phyloP scores from a whole-genome alignment of 2,797 vertebrate species.

The Gobio occitaniae region DNA sequence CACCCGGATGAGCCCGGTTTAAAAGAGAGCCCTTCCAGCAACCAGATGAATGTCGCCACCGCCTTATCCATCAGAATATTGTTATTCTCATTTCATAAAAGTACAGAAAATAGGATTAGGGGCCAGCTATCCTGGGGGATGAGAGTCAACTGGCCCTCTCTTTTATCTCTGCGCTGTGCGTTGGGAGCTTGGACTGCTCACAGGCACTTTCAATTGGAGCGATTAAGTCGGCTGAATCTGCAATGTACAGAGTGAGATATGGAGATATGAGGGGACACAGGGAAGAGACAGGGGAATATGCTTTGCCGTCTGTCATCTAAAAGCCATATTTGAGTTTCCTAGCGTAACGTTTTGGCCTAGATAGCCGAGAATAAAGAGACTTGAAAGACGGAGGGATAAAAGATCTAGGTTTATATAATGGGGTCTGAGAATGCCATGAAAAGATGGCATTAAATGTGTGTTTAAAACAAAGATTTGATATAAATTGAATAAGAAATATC shows the following conservation, averaged over 20 bases:
- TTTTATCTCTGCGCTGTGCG: conserved; percentile 65
- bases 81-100: conserved; percentile 59
- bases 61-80: conserved; percentile 54
- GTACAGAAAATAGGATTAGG: conserved; percentile 65
- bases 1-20: conserved; percentile 51
- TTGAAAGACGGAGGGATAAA: conserved; percentile 13
- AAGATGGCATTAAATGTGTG: not conserved
- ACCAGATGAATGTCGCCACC: conserved; percentile 59
- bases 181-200: conserved; percentile 60
- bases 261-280: conserved; percentile 45
- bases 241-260: conserved; percentile 43
- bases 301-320: conserved; percentile 14
- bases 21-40: conserved; percentile 58
- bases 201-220: conserved; percentile 53
- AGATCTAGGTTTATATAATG: conserved; percentile 1
- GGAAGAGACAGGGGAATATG: conserved; percentile 56
- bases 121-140: conserved; percentile 55
- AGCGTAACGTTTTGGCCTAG: conserved; percentile 29
- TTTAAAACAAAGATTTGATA: conserved; percentile 1
- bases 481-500: not conserved
- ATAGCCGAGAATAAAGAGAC: conserved; percentile 21
- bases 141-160: conserved; percentile 51
- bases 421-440: not conserved
- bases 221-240: conserved; percentile 49
- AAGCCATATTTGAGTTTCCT: conserved; percentile 25